Conservation (phyloP, 1,140 invertebrate species). For the Manduca sexta region DNA sequence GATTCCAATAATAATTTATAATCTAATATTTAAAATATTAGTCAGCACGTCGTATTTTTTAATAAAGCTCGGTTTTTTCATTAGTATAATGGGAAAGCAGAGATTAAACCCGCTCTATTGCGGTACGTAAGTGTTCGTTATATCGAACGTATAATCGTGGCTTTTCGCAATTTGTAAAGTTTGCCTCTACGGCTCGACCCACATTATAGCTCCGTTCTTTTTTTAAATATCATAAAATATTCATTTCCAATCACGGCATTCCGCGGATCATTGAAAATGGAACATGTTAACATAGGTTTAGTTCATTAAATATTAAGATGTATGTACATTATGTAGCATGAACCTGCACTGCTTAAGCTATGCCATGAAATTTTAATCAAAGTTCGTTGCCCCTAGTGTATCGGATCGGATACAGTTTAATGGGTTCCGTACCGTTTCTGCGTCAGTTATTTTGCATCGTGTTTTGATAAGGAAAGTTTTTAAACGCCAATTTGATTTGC, state of each 20-base stretch:
- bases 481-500: slow-evolving; percentile 15
- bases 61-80: no score
- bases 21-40: no score
- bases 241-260: slow-evolving; percentile 7
- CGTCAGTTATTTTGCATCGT: slow-evolving; percentile 34
- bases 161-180: no score
- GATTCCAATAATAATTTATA: no score
- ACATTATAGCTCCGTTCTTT: not conserved
- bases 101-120: no score
- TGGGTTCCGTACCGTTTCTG: slow-evolving; percentile 36
- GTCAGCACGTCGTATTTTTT: no score
- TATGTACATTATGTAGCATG: slow-evolving; percentile 55
- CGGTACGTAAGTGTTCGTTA: no score
- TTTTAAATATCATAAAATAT: slow-evolving; percentile 8
- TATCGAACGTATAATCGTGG: no score
- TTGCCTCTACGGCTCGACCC: no score
- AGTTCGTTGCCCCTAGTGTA: slow-evolving; percentile 42
- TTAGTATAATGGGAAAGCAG: no score
- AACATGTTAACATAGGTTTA: slow-evolving; percentile 43
- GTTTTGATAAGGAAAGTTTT: slow-evolving; percentile 27
- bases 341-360: slow-evolving; percentile 48
- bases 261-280: slow-evolving; percentile 19
- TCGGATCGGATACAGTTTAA: slow-evolving; percentile 44
- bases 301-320: slow-evolving; percentile 59
- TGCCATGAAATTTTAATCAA: slow-evolving; percentile 69